Conservation (phyloP, 2,888 invertebrate genomes). For the Allolobophora icterica region DNA sequence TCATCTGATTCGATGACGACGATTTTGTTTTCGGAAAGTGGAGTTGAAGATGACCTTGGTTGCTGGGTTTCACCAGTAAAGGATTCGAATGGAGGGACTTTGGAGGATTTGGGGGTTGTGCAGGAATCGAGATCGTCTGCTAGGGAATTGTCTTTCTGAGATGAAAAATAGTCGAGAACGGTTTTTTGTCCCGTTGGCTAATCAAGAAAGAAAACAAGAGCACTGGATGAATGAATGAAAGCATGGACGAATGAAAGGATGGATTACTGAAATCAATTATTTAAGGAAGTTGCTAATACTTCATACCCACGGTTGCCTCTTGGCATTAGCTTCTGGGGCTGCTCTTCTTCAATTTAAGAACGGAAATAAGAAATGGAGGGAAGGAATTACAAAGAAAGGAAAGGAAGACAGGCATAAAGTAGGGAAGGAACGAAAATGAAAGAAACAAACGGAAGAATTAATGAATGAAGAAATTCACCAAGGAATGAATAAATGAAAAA, state of each 20-base stretch:
- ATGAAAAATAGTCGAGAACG: conserved; percentile 54
- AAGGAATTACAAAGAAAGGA: no score
- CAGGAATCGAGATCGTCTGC: neutral
- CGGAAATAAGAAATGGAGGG: neutral
- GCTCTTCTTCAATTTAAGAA: neutral
- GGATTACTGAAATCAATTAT: neutral
- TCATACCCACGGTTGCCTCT: neutral
- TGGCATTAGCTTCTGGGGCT: neutral
- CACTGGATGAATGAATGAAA: neutral
- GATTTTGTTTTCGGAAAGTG: neutral
- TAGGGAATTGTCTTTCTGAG: neutral
- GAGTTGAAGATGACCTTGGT: neutral
- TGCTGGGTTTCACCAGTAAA: neutral
- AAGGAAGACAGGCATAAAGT: no score
- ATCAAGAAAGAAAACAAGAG: conserved; percentile 34
- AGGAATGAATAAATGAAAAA: neutral
- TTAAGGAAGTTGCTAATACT: neutral
- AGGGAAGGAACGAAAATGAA: neutral
- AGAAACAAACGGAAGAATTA: neutral
- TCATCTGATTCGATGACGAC: conserved; percentile 33
- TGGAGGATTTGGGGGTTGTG: neutral
- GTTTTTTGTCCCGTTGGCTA: conserved; percentile 56
- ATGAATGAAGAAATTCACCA: neutral
- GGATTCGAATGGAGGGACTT: neutral
- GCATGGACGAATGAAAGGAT: no score